Percentiles rank a stretch among this genome's conserved stretches.
Conservation (phyloP, 2,888 invertebrate species). For the Chironomus tentans region DNA sequence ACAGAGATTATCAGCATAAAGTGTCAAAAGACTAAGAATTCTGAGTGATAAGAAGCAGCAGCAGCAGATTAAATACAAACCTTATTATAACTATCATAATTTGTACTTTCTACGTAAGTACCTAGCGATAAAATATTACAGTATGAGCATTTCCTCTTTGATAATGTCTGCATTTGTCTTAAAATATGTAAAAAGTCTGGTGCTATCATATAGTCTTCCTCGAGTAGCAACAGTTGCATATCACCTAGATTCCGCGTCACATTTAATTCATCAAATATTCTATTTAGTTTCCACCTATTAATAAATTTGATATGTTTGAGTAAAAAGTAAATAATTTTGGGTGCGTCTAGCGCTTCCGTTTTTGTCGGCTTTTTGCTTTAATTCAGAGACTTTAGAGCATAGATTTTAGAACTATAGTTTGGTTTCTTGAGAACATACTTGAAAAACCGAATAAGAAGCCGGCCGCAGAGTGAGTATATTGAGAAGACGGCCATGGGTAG, state of each 20-base stretch:
- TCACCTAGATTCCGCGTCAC: neutral
- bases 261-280: neutral
- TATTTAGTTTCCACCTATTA: conserved; percentile 62
- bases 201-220: neutral
- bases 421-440: too few species aligned
- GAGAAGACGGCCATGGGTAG: too few species aligned
- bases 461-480: too few species aligned
- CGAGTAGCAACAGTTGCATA: neutral
- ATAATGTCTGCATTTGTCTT: neutral
- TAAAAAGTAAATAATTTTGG: too few species aligned
- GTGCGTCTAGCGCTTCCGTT: too few species aligned
- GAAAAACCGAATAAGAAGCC: too few species aligned
- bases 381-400: too few species aligned
- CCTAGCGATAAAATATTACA: conserved; percentile 11
- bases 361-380: too few species aligned
- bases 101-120: neutral
- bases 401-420: too few species aligned
- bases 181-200: neutral
- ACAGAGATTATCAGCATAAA: too few species aligned
- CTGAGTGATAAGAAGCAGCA: too few species aligned
- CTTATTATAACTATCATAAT: neutral
- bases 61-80: neutral
- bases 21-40: neutral
- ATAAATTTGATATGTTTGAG: conserved; percentile 91
- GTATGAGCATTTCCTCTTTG: neutral